Evolutionary conservation across 2,113 vertebrate genomes (phyloP).

Genomic region (Corapipo altera): DNA sequence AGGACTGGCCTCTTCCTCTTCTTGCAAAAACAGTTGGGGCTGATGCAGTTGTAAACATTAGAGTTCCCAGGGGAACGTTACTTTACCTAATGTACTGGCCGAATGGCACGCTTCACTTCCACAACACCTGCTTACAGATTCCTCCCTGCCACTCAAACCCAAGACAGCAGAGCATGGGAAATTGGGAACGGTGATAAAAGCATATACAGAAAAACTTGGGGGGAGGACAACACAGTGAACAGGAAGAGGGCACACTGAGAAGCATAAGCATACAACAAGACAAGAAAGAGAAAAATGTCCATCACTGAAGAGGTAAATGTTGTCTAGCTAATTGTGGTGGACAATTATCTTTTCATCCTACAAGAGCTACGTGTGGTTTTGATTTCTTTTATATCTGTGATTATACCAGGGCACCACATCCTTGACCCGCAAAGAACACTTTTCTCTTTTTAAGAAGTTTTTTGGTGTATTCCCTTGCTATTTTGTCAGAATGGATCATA

Average conservation of each 20-base stretch:
- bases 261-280: neutral
- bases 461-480: neutral
- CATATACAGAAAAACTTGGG: neutral
- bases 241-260: neutral
- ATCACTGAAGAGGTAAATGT: neutral
- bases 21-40: constrained; percentile 61
- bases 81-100: constrained; percentile 65
- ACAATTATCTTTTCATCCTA: neutral
- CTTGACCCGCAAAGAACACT: neutral
- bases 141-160: constrained; percentile 70
- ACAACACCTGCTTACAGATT: constrained; percentile 74
- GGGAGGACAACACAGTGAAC: neutral
- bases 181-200: neutral
- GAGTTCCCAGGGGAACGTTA: constrained; percentile 43
- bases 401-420: neutral
- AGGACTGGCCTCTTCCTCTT: constrained; percentile 40
- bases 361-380: neutral
- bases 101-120: constrained; percentile 66
- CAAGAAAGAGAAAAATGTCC: neutral
- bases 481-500: neutral
- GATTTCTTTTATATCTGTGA: neutral
- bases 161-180: constrained; percentile 65
- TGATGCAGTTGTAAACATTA: constrained; percentile 40
- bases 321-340: neutral
- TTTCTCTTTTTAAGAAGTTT: neutral